Base-by-base conservation (phyloP, 2,113 vertebrate species). In the Nycticebus coucang region DNA sequence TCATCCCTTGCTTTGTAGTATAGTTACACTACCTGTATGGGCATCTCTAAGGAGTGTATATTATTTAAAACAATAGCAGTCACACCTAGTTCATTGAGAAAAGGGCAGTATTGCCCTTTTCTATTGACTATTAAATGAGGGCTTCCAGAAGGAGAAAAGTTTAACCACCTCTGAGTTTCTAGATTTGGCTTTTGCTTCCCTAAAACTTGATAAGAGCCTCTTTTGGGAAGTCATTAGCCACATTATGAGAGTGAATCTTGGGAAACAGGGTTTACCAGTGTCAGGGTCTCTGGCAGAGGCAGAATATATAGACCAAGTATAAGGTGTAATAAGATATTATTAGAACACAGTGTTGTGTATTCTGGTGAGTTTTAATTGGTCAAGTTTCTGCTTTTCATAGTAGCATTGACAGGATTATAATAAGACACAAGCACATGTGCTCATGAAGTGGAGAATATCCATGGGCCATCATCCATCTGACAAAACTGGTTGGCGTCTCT, bases 181-280 rank as follows among this genome's bases (percentile, higher is more conserved):
- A 28, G 12, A 14, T 87, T 68, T 96, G 75, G 33, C 77, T 90
- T 89, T 60, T 24, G 11, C 12, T 55, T 94, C 8, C 57, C 62
- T 66, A 18, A 41, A 62, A 55, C 45, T 93, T 90, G 18, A 69
- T 7, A 81, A 30, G 64, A 77, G 19, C 12, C 7, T 17, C 18
- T 64, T 50, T 90, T 55, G n/a, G 15, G 69, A 87, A 96, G 62
- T 88, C 83, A 74, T 37, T 87, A 83, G 69, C 60, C 64, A 41
- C 5, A 68, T 68, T 87, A 13, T n/a, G 64, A 69, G 64, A 69
- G 8, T 64, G 8, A 77, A 64, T 81, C 35, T 8, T 84, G n/a
- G n/a, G 74, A 89, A 92, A 45, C 9, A 59, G 15, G 0, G 12
- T 17, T 82, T 82, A 24, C 57, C 50, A 30, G 37, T 41, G n/a